These are phyloP conservation scores for Dryobotodes eremita DNA, from an alignment of 2,888 invertebrate genomes.

Conservation along the genomic window DNA sequence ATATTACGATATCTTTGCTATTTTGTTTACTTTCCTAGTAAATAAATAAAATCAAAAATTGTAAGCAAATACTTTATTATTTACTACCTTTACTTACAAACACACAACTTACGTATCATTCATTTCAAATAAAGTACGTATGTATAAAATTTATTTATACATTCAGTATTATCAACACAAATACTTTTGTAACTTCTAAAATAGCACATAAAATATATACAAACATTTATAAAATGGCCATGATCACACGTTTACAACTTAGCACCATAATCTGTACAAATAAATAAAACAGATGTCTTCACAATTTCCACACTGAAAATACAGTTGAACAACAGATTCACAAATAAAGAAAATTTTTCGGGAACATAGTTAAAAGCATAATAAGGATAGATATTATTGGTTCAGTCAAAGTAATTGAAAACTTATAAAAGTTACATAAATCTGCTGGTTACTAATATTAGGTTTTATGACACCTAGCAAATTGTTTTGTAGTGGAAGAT, in stretches of 20 bases:
- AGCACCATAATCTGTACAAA: conserved; percentile 60
- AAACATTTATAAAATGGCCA: conserved; percentile 51
- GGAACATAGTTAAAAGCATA: neutral
- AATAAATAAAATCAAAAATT: neutral
- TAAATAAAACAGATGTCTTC: conserved; percentile 39
- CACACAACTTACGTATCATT: conserved; percentile 49
- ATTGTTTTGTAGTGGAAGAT: conserved; percentile 12
- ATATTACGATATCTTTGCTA: neutral
- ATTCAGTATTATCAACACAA: conserved; percentile 15
- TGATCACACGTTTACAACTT: conserved; percentile 61
- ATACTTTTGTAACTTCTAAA: conserved; percentile 17
- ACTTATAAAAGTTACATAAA: conserved; percentile 15
- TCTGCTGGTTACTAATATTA: conserved; percentile 26
- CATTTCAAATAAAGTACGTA: conserved; percentile 39
- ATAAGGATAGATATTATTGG: neutral
- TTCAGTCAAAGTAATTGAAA: conserved; percentile 27
- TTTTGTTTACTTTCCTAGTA: neutral
- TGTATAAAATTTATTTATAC: conserved; percentile 19
- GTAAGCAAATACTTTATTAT: conserved; percentile 57
- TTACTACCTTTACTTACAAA: conserved; percentile 49
- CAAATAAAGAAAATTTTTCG: neutral
- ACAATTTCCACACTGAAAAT: conserved; percentile 7
- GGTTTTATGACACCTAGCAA: conserved; percentile 9
- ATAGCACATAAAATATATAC: conserved; percentile 42
- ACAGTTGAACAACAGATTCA: neutral